Percentiles rank a stretch among this genome's conserved stretches.
Conservation (phyloP, 1,140 invertebrate species). For the Matsumurasca onukii region DNA sequence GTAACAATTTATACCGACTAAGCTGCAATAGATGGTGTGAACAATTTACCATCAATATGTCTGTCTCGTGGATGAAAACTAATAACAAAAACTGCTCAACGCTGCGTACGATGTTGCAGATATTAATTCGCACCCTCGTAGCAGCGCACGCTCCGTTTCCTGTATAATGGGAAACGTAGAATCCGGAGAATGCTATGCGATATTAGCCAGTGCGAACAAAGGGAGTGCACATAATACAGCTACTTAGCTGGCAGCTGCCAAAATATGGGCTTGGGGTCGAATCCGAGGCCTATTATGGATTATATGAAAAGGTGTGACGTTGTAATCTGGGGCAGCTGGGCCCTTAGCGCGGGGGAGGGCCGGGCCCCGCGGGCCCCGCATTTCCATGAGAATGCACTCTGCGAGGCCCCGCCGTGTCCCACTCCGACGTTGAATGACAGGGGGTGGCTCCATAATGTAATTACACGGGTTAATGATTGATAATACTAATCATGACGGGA, state of each 20-base stretch:
- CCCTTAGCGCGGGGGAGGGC: too few species aligned
- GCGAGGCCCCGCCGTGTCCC: too few species aligned
- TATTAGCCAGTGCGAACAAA: slow-evolving; percentile 1
- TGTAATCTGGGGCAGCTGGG: slow-evolving; percentile 14
- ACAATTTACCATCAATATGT: neutral
- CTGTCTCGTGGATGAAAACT: neutral
- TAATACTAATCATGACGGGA: too few species aligned
- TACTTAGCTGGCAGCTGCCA: slow-evolving; percentile 16
- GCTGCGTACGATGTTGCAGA: neutral
- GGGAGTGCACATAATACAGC: slow-evolving; percentile 18
- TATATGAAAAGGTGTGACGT: slow-evolving; percentile 27
- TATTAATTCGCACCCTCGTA: neutral
- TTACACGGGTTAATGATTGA: neutral
- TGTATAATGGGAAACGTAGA: slow-evolving; percentile 9
- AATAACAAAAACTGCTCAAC: slow-evolving; percentile 21
- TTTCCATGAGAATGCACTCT: slow-evolving; percentile 15
- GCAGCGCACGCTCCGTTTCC: neutral
- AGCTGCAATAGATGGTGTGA: slow-evolving; percentile 12
- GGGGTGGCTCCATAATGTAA: neutral
- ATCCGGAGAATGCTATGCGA: slow-evolving; percentile 10
- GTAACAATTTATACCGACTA: too few species aligned
- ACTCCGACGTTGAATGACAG: neutral
- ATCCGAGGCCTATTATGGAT: slow-evolving; percentile 12
- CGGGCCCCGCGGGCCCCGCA: neutral
- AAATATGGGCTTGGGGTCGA: slow-evolving; percentile 13